These are phyloP conservation scores for Epirrita christyi DNA, from an alignment of 2,888 invertebrate genomes.

Conservation along the genomic window DNA sequence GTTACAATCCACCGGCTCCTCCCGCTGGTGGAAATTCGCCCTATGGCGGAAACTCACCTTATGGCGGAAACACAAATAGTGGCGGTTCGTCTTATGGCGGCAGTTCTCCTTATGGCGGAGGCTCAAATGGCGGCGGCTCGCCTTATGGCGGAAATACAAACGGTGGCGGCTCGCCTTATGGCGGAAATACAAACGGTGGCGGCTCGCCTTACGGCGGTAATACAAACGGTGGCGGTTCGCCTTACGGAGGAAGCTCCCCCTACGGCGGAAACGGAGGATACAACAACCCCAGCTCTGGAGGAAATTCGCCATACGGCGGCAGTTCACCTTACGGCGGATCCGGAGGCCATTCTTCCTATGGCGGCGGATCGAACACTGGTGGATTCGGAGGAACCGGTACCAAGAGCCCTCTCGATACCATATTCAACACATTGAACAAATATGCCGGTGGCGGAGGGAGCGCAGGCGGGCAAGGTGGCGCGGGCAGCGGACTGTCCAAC, in stretches of 20 bases:
- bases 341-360: slow-evolving; percentile 40
- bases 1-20: slow-evolving; percentile 75
- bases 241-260: slow-evolving; percentile 44
- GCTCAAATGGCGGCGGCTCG: slow-evolving; percentile 50
- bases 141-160: slow-evolving; percentile 48
- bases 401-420: slow-evolving; percentile 57
- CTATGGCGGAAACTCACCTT: slow-evolving; percentile 39
- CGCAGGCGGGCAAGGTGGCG: slow-evolving; percentile 42
- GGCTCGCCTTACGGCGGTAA: slow-evolving; percentile 44
- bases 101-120: slow-evolving; percentile 34
- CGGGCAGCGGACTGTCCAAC: slow-evolving; percentile 58
- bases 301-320: slow-evolving; percentile 45
- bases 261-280: slow-evolving; percentile 40
- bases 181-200: slow-evolving; percentile 40
- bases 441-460: slow-evolving; percentile 53
- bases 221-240: slow-evolving; percentile 51
- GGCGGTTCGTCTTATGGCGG: slow-evolving; percentile 38
- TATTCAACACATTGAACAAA: slow-evolving; percentile 60
- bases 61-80: slow-evolving; percentile 41
- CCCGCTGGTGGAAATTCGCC: slow-evolving; percentile 48
- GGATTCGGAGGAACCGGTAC: slow-evolving; percentile 46
- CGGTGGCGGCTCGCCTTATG: slow-evolving; percentile 47
- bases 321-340: slow-evolving; percentile 21
- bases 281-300: slow-evolving; percentile 38
- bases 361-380: slow-evolving; percentile 40